Conservation (phyloP, 2,888 invertebrate species). For the Tetrapedia diversipes region DNA sequence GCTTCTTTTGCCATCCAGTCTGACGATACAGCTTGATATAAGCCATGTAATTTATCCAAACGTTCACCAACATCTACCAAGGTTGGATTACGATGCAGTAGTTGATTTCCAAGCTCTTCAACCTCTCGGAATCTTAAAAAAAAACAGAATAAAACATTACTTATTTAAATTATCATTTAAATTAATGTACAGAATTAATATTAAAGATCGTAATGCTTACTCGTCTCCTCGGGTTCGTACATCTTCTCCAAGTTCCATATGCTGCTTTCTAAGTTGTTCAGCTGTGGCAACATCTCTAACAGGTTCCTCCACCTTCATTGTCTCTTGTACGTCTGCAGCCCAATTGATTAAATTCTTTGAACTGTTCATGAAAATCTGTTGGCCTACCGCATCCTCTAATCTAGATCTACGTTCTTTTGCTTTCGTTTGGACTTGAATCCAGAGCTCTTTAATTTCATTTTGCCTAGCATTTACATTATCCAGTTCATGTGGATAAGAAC, state of each 20-base stretch:
- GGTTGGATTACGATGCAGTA: conserved; percentile 89
- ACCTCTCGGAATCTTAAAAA: conserved; percentile 89
- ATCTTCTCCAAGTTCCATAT: conserved; percentile 95
- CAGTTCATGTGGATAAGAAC: conserved; percentile 95
- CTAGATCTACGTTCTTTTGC: conserved; percentile 92
- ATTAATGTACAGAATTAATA: not conserved
- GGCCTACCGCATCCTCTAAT: conserved; percentile 96
- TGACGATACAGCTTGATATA: conserved; percentile 89
- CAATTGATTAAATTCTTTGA: conserved; percentile 92
- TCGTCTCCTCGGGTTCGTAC: conserved; percentile 95
- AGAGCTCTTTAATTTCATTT: conserved; percentile 92
- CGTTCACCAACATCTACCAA: conserved; percentile 90
- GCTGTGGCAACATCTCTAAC: conserved; percentile 97
- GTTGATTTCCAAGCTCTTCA: conserved; percentile 90
- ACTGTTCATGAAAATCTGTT: conserved; percentile 95
- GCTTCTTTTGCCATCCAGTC: conserved; percentile 93
- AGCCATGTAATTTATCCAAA: conserved; percentile 88
- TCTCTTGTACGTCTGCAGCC: conserved; percentile 91
- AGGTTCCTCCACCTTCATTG: conserved; percentile 90
- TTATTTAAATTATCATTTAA: not conserved
- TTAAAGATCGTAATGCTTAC: conserved; percentile 82
- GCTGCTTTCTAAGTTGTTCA: conserved; percentile 93
- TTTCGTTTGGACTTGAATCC: conserved; percentile 94
- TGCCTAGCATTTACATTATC: conserved; percentile 93
- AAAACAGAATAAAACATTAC: no score